Evolutionary conservation across 2,888 invertebrate genomes (phyloP).

Genomic region (Empis stercorea): DNA sequence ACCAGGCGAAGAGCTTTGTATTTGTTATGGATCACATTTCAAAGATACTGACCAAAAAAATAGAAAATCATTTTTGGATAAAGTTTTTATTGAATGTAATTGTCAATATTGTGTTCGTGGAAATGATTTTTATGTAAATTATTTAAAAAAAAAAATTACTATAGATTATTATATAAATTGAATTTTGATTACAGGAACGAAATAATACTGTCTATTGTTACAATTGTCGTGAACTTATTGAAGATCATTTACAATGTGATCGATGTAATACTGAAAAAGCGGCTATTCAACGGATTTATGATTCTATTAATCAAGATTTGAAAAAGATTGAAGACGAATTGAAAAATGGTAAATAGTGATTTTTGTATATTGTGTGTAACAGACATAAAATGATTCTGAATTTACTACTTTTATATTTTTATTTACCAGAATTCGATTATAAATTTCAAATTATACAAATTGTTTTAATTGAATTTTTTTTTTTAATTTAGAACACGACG

Average conservation of each 20-base stretch:
- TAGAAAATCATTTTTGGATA: too few relatives aligned
- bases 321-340: constrained; percentile 4
- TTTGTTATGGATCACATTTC: constrained; percentile 15
- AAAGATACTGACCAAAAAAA: not conserved
- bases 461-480: not conserved
- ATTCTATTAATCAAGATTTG: too few relatives aligned
- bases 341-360: constrained; percentile 14
- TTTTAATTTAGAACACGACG: not conserved
- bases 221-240: not conserved
- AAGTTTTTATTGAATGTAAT: not conserved
- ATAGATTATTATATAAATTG: not conserved
- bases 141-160: too few relatives aligned
- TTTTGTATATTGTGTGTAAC: too few relatives aligned
- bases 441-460: not conserved
- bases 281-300: too few relatives aligned
- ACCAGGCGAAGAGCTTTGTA: constrained; percentile 14
- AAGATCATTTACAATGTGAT: too few relatives aligned
- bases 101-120: not conserved
- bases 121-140: not conserved
- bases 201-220: not conserved
- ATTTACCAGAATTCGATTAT: too few relatives aligned
- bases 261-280: too few relatives aligned
- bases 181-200: not conserved
- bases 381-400: too few relatives aligned
- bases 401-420: too few relatives aligned